A percentile compares a stretch with the other conserved stretches of the same genome.
Evolutionary conservation across 1,140 invertebrate genomes (phyloP).

Genomic region (Aphelenchoides fujianensis): DNA sequence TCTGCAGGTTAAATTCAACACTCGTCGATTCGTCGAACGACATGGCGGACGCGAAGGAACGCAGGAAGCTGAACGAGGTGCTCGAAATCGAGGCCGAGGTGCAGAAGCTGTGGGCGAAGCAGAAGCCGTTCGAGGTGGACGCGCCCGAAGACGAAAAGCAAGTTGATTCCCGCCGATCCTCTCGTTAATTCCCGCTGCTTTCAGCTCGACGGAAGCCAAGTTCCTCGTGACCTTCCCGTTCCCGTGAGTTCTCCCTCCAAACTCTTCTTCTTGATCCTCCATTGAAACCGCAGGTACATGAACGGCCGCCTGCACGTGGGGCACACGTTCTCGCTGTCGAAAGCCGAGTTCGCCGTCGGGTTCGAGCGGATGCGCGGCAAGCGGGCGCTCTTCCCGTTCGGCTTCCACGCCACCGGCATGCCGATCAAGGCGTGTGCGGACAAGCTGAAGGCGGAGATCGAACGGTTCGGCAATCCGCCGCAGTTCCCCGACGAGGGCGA

Average conservation of each 20-base stretch:
- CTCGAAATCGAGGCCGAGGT: conserved; percentile 52
- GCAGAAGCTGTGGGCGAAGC: conserved; percentile 54
- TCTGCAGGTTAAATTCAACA: too few relatives aligned
- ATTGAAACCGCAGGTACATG: too few relatives aligned
- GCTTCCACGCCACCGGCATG: conserved; percentile 92
- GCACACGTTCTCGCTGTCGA: conserved; percentile 79
- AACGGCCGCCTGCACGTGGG: conserved; percentile 95
- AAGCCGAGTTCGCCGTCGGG: conserved; percentile 77
- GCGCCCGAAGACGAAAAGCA: conserved; percentile 35
- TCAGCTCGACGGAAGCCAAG: conserved; percentile 66
- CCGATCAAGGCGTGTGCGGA: conserved; percentile 84
- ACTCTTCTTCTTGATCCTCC: too few relatives aligned
- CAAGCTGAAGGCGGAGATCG: conserved; percentile 89
- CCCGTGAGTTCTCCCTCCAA: conserved; percentile 67
- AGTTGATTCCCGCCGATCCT: conserved; percentile 19
- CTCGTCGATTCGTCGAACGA: too few relatives aligned
- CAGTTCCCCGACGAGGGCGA: conserved; percentile 74
- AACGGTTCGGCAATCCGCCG: conserved; percentile 86
- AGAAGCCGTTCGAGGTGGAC: conserved; percentile 56
- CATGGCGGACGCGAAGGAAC: conserved; percentile 39
- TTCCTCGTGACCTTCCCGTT: conserved; percentile 92
- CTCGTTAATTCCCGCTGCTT: conserved; percentile 18
- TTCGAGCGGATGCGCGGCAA: conserved; percentile 87
- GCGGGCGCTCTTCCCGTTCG: conserved; percentile 90
- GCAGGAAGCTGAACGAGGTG: conserved; percentile 57